Base-by-base conservation (phyloP, 2,113 vertebrate species). In the Crotophaga sulcirostris region DNA sequence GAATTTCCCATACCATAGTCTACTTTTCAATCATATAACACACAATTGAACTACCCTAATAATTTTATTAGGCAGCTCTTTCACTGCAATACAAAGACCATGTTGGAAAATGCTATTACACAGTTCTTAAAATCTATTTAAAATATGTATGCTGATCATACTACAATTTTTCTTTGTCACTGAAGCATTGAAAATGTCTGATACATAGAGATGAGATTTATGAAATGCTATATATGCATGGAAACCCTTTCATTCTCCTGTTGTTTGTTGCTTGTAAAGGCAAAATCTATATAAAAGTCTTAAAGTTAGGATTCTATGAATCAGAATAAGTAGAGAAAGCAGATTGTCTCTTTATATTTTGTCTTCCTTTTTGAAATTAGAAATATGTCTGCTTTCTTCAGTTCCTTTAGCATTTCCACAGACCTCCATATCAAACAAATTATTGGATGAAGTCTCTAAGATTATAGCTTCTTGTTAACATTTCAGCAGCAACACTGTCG, bases 141-240 rank as follows among this genome's bases (percentile, higher is more conserved):
- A 79, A 67, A 72, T 91, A 66, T 58, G 31, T 64, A 73, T 69
- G 40, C 13, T 59, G 67, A 76, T 80, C 31, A 54, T 42, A 66
- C 49, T 36, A 69, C 24, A 58, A 40, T 64, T 75, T 91, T 81
- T 93, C 44, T 95, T 95, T 92, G 75, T 82, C 75, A 88, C 11
- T 88, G 78, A 90, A 93, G 78, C 78, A 92, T 79, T 94, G 79
- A 76, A 94, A 91, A 83, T 16, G 8, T 88, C 67, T 76, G 75
- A 90, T 90, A 92, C 40, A 62, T 68, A 62, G 54, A 83, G 66
- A 88, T 83, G 59, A 88, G 44, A 88, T 69, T 87, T 85, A 90
- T 79, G 36, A 93, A 79, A 92, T 69, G 4, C 64, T 91, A 81
- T 73, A 38, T 67, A 70, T 70, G 67, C 38, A 68, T 94, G 38